Conservation (phyloP, 2,797 vertebrate species). For the Pangasius macronema region DNA sequence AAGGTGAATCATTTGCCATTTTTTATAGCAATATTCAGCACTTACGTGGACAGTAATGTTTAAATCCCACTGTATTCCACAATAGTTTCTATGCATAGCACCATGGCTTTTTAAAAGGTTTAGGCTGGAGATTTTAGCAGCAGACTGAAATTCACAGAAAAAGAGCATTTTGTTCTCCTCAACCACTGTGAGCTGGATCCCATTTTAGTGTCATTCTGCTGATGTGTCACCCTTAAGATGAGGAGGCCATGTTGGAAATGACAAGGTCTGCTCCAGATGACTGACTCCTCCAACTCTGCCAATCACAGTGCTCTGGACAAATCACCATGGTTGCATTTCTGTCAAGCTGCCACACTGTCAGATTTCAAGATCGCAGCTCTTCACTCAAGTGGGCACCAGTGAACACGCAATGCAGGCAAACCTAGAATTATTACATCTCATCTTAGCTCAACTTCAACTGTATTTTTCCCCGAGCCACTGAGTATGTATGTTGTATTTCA, state of each 20-base stretch:
- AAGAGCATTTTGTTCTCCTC: background rate
- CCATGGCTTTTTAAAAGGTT: constrained; percentile 4
- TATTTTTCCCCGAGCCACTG: background rate
- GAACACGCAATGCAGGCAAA: constrained; percentile 9
- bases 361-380: constrained; percentile 32
- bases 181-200: background rate
- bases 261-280: constrained; percentile 45
- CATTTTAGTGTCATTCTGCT: constrained; percentile 32
- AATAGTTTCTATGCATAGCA: background rate
- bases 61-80: constrained; percentile 15
- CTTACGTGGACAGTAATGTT: background rate
- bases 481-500: background rate
- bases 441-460: constrained; percentile 3
- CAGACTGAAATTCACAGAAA: background rate
- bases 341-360: constrained; percentile 35
- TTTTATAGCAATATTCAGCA: background rate
- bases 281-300: constrained; percentile 46
- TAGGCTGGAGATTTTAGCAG: background rate
- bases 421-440: constrained; percentile 31
- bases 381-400: constrained; percentile 20
- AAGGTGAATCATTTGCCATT: constrained; percentile 12
- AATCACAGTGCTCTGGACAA: constrained; percentile 51
- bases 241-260: constrained; percentile 46
- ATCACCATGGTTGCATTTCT: constrained; percentile 40
- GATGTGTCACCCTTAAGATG: constrained; percentile 32